Evolutionary conservation across 2,888 invertebrate genomes (phyloP), one percentile per base, ranked within the genome.

Genomic region (Tetranychus piercei): DNA sequence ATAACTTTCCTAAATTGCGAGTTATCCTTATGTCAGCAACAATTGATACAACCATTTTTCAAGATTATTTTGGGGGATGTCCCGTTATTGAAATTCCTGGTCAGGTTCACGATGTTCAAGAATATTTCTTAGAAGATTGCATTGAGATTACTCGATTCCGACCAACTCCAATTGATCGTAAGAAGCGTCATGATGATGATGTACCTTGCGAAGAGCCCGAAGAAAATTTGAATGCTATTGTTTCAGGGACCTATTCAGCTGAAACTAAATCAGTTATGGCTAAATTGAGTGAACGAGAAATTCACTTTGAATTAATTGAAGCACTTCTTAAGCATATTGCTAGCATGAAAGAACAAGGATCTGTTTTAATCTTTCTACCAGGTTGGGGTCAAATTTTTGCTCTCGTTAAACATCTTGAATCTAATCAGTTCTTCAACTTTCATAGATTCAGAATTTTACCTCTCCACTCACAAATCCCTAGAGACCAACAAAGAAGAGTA

Each of bases 1-100:
- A 88, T 0, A 88, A 88, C 80, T 88, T 88, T 0, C 83, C 84
- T 0, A 82, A 85, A 76, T 87, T 88, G 0, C 89, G 88, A 83
- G 85, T 91, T 0, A 86, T 96, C 73, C 84, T 96, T 3, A 96
- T 96, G 95, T 95, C 94, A 0, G 96, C 96, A 0, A 95, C 96
- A 1, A 88, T 94, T 79, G 87, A 93, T 80, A 86, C 88, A 0
- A 82, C 86, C 3, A 85, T 86, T 77, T 92, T 92, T 83, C 85
- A 88, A 0, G 81, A 87, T 44, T 92, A 92, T 80, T 91, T 88
- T 81, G 82, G 81, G 4, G 76, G 83, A 5, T 84, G 85, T 1
- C 55, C 22, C 1, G 20, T 43, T 11, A 15, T 22, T 18, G 43
- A 22, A 0, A 34, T 67, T 9, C 67, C 67, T n/a, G 67, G 67